Evolutionary conservation across 2,888 invertebrate species (phyloP).

Genomic region (Clivina fossor): DNA sequence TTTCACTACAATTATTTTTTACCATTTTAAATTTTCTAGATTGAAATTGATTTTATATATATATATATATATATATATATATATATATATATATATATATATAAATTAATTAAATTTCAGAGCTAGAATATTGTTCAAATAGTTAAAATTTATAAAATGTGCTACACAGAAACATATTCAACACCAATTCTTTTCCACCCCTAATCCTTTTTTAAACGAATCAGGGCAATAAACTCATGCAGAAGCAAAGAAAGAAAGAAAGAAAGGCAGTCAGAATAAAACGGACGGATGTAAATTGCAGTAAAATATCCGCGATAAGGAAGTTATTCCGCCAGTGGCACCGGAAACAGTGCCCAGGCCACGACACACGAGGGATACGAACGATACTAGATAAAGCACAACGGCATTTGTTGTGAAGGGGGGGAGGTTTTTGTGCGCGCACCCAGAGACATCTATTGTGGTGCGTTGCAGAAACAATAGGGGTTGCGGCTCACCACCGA

Average conservation of each 20-base stretch:
- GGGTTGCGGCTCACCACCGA: conserved; percentile 10
- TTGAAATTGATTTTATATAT: no score
- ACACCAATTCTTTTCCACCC: no score
- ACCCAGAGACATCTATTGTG: neutral
- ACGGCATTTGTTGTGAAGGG: neutral
- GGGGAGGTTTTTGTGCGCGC: neutral
- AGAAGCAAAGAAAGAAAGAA: conserved; percentile 5
- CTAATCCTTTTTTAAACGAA: no score
- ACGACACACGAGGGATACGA: neutral
- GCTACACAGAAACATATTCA: no score
- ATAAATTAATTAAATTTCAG: no score
- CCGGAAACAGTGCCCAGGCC: neutral
- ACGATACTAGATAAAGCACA: conserved; percentile 19
- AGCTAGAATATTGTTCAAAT: no score
- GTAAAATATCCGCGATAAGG: conserved; percentile 31
- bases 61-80: no score
- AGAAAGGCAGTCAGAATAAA: conserved; percentile 10
- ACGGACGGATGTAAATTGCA: conserved; percentile 28
- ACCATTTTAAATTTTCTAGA: no score
- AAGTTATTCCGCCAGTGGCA: conserved; percentile 16
- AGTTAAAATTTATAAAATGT: no score
- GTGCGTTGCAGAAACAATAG: conserved; percentile 12
- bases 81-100: no score
- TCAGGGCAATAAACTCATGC: neutral
- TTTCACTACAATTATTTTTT: no score